These are phyloP conservation scores for Lacerta agilis DNA, from an alignment of 2,797 vertebrate genomes.

Conservation along the genomic window DNA sequence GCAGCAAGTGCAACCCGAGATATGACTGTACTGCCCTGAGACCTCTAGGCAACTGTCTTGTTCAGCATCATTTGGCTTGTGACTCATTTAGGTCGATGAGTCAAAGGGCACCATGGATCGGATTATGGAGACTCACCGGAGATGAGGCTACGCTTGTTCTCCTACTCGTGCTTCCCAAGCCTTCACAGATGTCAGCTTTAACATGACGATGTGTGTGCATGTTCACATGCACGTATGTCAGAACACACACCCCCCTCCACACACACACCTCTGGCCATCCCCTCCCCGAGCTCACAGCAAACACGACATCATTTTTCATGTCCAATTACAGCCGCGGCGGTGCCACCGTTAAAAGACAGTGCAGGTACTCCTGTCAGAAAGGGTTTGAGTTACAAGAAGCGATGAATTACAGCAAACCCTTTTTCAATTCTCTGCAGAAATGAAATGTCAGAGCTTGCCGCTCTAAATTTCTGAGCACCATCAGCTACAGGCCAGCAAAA, in stretches of 20 bases:
- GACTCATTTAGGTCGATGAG: neutral
- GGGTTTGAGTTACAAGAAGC: slow-evolving; percentile 69
- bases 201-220: neutral
- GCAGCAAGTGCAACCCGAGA: too few relatives aligned
- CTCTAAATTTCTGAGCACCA: slow-evolving; percentile 71
- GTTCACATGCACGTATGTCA: neutral
- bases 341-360: slow-evolving; percentile 71
- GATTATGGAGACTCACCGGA: neutral
- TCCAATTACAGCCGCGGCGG: slow-evolving; percentile 63
- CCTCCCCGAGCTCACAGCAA: slow-evolving; percentile 21
- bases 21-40: too few relatives aligned
- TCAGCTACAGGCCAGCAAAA: slow-evolving; percentile 65
- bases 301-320: slow-evolving; percentile 70
- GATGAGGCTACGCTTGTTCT: neutral
- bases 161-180: too few relatives aligned
- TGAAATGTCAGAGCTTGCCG: slow-evolving; percentile 72
- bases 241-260: neutral
- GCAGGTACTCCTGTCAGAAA: slow-evolving; percentile 68
- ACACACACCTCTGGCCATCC: slow-evolving; percentile 24
- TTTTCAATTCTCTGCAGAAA: slow-evolving; percentile 78
- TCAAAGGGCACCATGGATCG: neutral
- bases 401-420: slow-evolving; percentile 68
- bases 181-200: neutral
- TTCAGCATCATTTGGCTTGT: neutral
- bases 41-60: too few relatives aligned